Base-by-base conservation (phyloP, 2,797 vertebrate genomes). In the Amblyopsis hoosieri region DNA sequence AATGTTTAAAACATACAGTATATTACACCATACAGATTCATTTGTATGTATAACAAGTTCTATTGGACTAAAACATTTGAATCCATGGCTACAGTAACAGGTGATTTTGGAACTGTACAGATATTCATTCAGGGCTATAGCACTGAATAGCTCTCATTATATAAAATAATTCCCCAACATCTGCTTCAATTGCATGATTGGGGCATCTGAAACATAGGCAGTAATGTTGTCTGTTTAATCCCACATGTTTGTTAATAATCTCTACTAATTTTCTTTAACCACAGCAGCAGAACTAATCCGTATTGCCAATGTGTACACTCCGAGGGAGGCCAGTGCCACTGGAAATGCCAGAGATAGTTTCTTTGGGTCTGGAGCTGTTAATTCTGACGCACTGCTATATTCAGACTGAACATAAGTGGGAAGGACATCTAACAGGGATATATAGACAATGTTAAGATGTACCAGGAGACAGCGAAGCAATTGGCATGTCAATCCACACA, bases 211-310 rank as follows among this genome's bases (percentile, higher is more conserved):
- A 57, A 76, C 82, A 61, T 70, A 60, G 57, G 19, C 67, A 83
- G 71, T 63, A 81, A 83, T 80, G 75, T 75, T 81, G 79, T 83
- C 76, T 73, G 63, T 80, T 84, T 84, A 89, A 90, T 85, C 87
- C 81, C 80, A 62, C 82, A 71, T 88, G 82, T 83, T 85, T 86
- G 82, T 87, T 84, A 85, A 87, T 87, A 87, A 91, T 90, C 85
- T 89, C 77, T 75, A 66, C 74, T 90, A 90, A 91, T 91, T 89
- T 89, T 77, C 84, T 89, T 90, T 83, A 77, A 56, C 79, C 79
- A 74, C 75, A 68, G 81, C 76, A 12, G 80, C 82, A 88, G 79
- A 85, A 89, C 87, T 83, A 90, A 89, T 87, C 89, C 82, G 74
- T 81, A 68, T 74, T 74, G 76, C 71, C 75, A 81, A 72, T 86